Evolutionary conservation across 2,797 vertebrate genomes (phyloP).

Genomic region (Tokudaia tokunoshimensis): DNA sequence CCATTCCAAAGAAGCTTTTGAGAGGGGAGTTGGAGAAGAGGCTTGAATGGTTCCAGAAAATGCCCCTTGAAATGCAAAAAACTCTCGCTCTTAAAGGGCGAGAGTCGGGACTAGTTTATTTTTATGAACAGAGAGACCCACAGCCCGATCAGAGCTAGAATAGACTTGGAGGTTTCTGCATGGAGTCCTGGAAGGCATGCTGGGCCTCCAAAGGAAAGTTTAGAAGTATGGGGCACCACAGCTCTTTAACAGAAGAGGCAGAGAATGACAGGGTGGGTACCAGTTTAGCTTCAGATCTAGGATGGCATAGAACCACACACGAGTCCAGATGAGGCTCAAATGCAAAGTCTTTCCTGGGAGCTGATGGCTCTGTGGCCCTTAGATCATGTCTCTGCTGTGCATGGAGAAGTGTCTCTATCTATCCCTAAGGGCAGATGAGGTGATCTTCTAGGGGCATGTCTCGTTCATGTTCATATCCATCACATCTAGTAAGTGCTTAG

Average conservation of each 20-base stretch:
- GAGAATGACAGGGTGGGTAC: no score
- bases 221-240: neutral
- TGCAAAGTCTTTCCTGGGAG: neutral
- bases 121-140: neutral
- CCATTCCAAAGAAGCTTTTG: neutral
- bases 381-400: neutral
- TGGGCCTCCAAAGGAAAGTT: neutral
- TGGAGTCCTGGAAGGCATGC: neutral
- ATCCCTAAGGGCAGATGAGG: neutral
- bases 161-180: neutral
- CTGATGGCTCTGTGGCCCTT: neutral
- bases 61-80: slow-evolving; percentile 50
- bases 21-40: neutral
- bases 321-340: neutral
- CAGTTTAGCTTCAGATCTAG: neutral
- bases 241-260: neutral
- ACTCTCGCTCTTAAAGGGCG: neutral
- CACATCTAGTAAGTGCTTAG: neutral
- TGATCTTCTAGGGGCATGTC: neutral
- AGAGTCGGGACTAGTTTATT: neutral
- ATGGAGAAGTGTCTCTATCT: neutral
- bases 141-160: no score
- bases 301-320: neutral
- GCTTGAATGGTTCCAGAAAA: slow-evolving; percentile 49
- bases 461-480: neutral